phyloP scores from a whole-genome alignment of 2,113 vertebrate species.

The Centrocercus urophasianus region DNA sequence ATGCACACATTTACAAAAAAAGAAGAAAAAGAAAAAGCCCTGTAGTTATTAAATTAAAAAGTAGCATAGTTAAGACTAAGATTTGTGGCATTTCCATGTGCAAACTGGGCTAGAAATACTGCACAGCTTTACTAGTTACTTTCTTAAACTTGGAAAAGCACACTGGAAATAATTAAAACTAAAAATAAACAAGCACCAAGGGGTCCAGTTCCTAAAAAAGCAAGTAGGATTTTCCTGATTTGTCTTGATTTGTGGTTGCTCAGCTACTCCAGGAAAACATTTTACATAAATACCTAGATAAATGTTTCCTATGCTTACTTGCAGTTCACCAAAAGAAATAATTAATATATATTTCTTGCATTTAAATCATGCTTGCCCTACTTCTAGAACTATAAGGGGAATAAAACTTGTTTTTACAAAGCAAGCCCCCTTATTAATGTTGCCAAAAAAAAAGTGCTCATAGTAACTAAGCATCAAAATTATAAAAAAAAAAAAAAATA shows the following conservation, averaged over 20 bases:
- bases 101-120: background rate
- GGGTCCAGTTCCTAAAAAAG: background rate
- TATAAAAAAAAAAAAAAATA: constrained; percentile 37
- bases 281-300: constrained; percentile 7
- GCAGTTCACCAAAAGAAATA: constrained; percentile 37
- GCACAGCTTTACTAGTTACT: background rate
- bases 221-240: background rate
- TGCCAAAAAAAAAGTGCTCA: constrained; percentile 47
- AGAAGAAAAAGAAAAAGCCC: background rate
- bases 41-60: background rate
- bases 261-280: background rate
- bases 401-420: constrained; percentile 59
- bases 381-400: constrained; percentile 60
- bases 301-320: constrained; percentile 32
- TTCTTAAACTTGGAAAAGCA: background rate
- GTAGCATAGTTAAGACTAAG: background rate
- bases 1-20: background rate
- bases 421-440: constrained; percentile 3
- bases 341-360: constrained; percentile 59
- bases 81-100: background rate
- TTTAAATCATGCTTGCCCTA: constrained; percentile 68
- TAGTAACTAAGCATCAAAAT: background rate
- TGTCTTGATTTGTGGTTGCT: constrained; percentile 2
- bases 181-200: background rate
- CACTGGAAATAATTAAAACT: background rate